Conservation (phyloP, 2,888 invertebrate genomes). For the Lysandra coridon region DNA sequence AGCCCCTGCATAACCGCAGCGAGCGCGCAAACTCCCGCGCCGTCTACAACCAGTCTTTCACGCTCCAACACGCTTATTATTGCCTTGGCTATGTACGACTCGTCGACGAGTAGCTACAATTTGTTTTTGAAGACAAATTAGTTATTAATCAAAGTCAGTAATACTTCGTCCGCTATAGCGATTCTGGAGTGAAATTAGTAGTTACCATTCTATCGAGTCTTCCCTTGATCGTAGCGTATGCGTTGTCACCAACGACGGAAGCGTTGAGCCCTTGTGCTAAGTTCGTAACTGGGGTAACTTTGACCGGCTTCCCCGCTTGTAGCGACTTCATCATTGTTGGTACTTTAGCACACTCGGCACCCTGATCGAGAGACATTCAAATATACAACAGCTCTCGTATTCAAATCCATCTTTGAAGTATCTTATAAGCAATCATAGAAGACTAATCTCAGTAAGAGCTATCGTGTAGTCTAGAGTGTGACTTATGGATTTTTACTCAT, state of each 20-base stretch:
- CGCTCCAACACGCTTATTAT: constrained; percentile 84
- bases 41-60: constrained; percentile 90
- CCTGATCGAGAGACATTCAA: constrained; percentile 62
- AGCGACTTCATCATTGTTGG: constrained; percentile 87
- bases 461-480: too few relatives aligned
- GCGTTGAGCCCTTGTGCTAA: constrained; percentile 88
- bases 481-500: too few relatives aligned
- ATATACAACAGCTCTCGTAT: too few relatives aligned
- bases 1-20: constrained; percentile 88
- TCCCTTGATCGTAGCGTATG: constrained; percentile 84
- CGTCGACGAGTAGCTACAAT: constrained; percentile 82
- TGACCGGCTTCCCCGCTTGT: constrained; percentile 82
- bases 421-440: too few relatives aligned
- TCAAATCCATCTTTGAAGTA: too few relatives aligned
- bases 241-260: constrained; percentile 85
- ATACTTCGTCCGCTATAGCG: too few relatives aligned
- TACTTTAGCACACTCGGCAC: constrained; percentile 90
- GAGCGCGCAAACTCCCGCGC: constrained; percentile 88
- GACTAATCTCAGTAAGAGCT: too few relatives aligned
- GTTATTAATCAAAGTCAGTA: too few relatives aligned
- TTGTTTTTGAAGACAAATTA: too few relatives aligned
- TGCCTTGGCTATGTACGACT: constrained; percentile 84
- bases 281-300: constrained; percentile 80
- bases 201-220: constrained; percentile 85
- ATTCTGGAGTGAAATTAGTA: neutral